Evolutionary conservation across 2,888 invertebrate genomes (phyloP).

Genomic region (Dolichopus griseipennis): DNA sequence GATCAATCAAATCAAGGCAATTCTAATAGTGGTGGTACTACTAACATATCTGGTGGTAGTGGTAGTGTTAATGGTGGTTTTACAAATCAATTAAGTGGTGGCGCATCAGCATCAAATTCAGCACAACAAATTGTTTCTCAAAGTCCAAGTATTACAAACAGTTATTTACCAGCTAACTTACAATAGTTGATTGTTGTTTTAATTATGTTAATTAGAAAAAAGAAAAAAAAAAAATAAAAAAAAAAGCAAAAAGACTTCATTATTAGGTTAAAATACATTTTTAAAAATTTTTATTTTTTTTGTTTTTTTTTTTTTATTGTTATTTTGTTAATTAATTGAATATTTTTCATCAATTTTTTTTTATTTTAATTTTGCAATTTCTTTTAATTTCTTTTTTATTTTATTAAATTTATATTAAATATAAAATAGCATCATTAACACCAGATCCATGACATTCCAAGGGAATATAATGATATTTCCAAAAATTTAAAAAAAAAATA

Average conservation of each 20-base stretch:
- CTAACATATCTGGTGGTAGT: too few relatives aligned
- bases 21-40: background rate
- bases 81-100: background rate
- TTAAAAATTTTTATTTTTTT: background rate
- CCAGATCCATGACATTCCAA: background rate
- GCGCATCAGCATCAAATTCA: background rate
- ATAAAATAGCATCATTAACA: too few relatives aligned
- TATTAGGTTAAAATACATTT: background rate
- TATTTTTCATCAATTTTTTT: background rate
- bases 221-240: background rate
- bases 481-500: too few relatives aligned
- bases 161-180: slow-evolving; percentile 6
- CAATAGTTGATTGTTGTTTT: background rate
- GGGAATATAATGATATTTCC: background rate
- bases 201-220: slow-evolving; percentile 1
- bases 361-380: background rate
- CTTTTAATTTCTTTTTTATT: too few relatives aligned
- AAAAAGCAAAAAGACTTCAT: background rate
- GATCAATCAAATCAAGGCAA: slow-evolving; percentile 12
- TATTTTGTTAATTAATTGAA: background rate
- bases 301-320: background rate
- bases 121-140: too few relatives aligned
- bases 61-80: background rate
- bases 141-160: background rate
- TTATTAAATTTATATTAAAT: too few relatives aligned